phyloP scores from a whole-genome alignment of 2,888 invertebrate species.

The Arrhopalites spinosus region DNA sequence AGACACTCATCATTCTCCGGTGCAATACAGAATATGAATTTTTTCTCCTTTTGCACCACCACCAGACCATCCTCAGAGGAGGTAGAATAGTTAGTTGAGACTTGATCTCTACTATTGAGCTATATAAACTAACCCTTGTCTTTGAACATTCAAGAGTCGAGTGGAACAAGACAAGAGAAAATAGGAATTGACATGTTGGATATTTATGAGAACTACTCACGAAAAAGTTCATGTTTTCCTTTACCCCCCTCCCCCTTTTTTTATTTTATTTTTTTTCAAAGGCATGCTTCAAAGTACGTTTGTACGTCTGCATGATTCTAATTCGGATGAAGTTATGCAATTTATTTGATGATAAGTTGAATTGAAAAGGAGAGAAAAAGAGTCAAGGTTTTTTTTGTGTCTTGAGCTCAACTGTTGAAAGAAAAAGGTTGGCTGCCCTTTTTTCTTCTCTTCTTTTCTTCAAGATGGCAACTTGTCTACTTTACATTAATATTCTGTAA shows the following conservation, averaged over 20 bases:
- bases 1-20: background rate
- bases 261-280: too few relatives aligned
- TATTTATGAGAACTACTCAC: constrained; percentile 45
- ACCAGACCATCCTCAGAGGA: background rate
- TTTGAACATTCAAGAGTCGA: background rate
- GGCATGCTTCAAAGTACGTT: too few relatives aligned
- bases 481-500: constrained; percentile 8
- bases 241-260: background rate
- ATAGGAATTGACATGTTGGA: constrained; percentile 41
- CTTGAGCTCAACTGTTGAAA: background rate
- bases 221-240: constrained; percentile 19
- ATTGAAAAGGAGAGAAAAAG: background rate
- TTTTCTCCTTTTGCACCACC: too few relatives aligned
- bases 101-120: too few relatives aligned
- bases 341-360: constrained; percentile 5
- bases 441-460: background rate
- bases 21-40: background rate
- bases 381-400: background rate
- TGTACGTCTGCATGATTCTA: too few relatives aligned
- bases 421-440: background rate
- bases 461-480: too few relatives aligned
- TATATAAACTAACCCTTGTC: background rate
- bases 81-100: background rate
- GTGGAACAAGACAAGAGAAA: background rate
- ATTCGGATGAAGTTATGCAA: background rate